phyloP scores from a whole-genome alignment of 2,113 vertebrate genomes.

The Acrocephalus kingi region DNA sequence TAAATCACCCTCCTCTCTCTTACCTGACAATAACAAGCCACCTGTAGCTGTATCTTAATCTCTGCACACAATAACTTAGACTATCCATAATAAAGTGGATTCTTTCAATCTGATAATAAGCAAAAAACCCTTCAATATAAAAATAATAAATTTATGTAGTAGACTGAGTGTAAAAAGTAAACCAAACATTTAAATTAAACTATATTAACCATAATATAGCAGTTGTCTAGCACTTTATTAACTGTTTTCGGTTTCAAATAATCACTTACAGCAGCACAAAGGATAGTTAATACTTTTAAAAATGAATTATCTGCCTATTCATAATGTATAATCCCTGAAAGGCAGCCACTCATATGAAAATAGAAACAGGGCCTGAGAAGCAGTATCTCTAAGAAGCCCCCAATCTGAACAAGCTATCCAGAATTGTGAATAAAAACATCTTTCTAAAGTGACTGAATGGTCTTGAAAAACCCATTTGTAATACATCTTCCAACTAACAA shows the following conservation, averaged over 20 bases:
- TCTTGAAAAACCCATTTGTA: background rate
- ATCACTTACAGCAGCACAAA: background rate
- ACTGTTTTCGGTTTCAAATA: background rate
- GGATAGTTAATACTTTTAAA: background rate
- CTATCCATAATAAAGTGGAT: background rate
- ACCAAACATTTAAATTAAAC: background rate
- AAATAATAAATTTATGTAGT: background rate
- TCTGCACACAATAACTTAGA: background rate
- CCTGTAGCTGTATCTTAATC: background rate
- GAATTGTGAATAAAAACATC: background rate
- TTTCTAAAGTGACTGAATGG: background rate
- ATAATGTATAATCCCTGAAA: background rate
- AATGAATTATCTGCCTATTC: background rate
- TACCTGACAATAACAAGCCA: background rate
- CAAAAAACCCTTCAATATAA: background rate
- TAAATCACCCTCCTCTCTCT: background rate
- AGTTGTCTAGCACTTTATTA: background rate
- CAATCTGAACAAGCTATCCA: background rate
- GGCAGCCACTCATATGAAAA: background rate
- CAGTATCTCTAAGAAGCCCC: background rate
- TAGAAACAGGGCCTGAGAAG: background rate
- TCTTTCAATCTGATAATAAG: background rate
- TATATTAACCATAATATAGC: background rate
- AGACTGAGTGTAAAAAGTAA: background rate
- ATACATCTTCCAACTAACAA: background rate